Conservation (phyloP, 2,888 invertebrate genomes). For the Herminia tarsipennalis region DNA sequence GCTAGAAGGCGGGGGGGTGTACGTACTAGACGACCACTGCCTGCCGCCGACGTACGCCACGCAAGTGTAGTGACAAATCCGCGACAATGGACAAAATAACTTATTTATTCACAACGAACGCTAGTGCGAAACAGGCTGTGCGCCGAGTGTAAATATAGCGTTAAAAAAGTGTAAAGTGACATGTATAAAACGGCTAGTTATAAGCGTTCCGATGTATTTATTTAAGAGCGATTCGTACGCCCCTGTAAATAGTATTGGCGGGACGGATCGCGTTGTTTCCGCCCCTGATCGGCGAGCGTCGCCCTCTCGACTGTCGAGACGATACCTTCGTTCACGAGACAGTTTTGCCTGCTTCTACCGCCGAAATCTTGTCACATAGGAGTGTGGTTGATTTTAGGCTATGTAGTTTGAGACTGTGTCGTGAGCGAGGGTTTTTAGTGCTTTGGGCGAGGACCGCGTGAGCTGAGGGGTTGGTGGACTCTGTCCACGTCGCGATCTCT, state of each 20-base stretch:
- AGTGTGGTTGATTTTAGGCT: background rate
- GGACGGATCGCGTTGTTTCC: slow-evolving; percentile 67
- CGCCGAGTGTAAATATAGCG: slow-evolving; percentile 84
- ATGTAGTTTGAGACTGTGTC: background rate
- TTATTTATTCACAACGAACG: slow-evolving; percentile 81
- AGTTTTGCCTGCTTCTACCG: slow-evolving; percentile 11
- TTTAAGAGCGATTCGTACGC: slow-evolving; percentile 76
- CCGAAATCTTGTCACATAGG: background rate
- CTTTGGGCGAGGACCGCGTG: slow-evolving; percentile 54
- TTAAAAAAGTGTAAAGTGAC: slow-evolving; percentile 80
- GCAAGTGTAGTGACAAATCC: slow-evolving; percentile 88
- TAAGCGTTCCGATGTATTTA: slow-evolving; percentile 84
- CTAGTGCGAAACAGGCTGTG: slow-evolving; percentile 83
- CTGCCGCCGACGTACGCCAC: slow-evolving; percentile 90
- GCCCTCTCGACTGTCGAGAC: slow-evolving; percentile 39
- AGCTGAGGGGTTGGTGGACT: slow-evolving; percentile 71
- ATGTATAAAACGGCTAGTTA: slow-evolving; percentile 81
- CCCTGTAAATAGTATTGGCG: slow-evolving; percentile 79
- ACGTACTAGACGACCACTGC: slow-evolving; percentile 92
- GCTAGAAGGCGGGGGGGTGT: slow-evolving; percentile 88
- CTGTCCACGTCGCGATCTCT: slow-evolving; percentile 81
- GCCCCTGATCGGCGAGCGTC: slow-evolving; percentile 71
- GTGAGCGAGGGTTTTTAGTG: slow-evolving; percentile 1
- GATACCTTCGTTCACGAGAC: slow-evolving; percentile 19
- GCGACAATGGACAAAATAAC: slow-evolving; percentile 66